Percentiles rank a stretch among this genome's conserved stretches.
Conservation (phyloP, 2,797 vertebrate genomes). For the Zalophus californianus region DNA sequence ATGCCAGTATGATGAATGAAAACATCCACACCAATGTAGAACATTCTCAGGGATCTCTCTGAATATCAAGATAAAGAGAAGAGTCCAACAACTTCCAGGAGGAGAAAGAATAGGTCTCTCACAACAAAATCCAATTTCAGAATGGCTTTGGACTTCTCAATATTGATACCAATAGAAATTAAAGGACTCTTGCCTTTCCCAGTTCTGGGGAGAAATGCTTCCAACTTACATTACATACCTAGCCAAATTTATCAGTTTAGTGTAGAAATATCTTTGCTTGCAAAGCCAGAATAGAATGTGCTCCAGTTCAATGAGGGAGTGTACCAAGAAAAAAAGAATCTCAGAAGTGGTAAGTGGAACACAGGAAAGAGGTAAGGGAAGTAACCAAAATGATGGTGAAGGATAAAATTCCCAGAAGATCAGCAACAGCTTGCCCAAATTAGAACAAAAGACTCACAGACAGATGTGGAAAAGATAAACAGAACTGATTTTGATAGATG, state of each 20-base stretch:
- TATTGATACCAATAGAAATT: background rate
- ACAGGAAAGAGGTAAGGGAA: background rate
- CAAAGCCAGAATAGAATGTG: background rate
- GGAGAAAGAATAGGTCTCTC: background rate
- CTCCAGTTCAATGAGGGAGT: background rate
- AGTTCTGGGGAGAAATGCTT: background rate
- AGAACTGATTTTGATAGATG: background rate
- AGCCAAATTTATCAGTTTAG: background rate
- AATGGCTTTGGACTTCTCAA: background rate
- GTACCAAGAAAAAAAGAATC: background rate
- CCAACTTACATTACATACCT: background rate
- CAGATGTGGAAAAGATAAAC: background rate
- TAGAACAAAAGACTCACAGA: background rate
- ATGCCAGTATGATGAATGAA: background rate
- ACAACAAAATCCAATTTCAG: background rate
- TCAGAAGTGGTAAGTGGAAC: background rate
- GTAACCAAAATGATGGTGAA: background rate
- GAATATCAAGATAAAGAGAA: background rate
- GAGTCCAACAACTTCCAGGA: background rate
- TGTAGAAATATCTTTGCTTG: background rate
- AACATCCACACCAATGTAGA: background rate
- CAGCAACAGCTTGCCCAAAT: background rate
- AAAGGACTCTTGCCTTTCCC: background rate
- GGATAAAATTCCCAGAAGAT: background rate
- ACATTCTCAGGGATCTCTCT: background rate